Base-by-base conservation (phyloP, 2,888 invertebrate genomes). In the Drosophila fungiperda region DNA sequence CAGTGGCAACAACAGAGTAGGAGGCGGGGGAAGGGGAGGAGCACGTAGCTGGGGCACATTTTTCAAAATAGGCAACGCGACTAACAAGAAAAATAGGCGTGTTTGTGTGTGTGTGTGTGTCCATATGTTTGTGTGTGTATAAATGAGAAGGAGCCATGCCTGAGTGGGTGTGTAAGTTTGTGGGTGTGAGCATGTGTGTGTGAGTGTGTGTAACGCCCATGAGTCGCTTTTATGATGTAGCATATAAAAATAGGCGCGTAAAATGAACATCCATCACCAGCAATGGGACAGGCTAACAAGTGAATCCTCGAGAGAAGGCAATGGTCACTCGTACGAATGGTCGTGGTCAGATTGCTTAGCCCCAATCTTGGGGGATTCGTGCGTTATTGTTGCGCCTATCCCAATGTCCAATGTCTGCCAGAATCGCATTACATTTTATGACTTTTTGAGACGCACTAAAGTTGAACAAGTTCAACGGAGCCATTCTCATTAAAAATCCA, bases 191-290 rank as follows among this genome's bases (percentile, higher is more conserved):
- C 36, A 7, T 33, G 36, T 53, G 35, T 40, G 15, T 35, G 42
- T 12, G 45, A 35, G 54, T 88, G 80, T 83, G 87, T 80, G 89
- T 74, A 70, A 89, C 82, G 85, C 87, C 89, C 79, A 74, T 66
- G 67, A 76, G 70, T 26, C 74, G 59, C 63, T 89, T 85, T 85
- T 85, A 89, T 87, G 89, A 87, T 76, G 74, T 72, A 65, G 74
- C 85, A 89, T 86, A 83, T 89, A 89, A 85, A 89, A 87, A 72
- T 67, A 70, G 74, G 58, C 82, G 74, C 77, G 67, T 70, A 53
- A 87, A 87, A 84, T 84, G 84, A 84, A 79, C 82, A 89, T 87
- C 87, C 79, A 85, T 85, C 89, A 85, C 84, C 80, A 74, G 80
- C 77, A 68, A 59, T 58, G 64, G 62, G 33, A 36, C 54, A 33